phyloP scores from a whole-genome alignment of 2,797 vertebrate species.

The Arctocebus calabarensis region DNA sequence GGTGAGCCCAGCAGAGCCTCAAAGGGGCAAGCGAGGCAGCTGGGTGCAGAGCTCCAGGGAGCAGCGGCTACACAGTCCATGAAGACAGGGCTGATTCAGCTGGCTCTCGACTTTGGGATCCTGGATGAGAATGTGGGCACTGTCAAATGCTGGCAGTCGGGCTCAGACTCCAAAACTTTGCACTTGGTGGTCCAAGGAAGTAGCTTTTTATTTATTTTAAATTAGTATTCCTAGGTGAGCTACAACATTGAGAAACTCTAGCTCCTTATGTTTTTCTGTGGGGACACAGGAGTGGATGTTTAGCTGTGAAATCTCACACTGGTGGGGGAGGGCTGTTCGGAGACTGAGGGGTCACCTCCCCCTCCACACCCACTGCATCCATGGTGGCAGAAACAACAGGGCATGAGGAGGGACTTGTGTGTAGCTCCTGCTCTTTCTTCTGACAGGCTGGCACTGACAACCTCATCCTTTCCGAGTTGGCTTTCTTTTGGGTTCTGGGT shows the following conservation, averaged over 20 bases:
- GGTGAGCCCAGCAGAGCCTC: neutral
- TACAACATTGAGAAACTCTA: neutral
- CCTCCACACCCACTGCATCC: neutral
- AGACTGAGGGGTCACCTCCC: neutral
- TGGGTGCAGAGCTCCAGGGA: rapidly evolving
- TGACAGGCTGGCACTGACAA: neutral
- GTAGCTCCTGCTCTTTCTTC: neutral
- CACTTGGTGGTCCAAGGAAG: neutral
- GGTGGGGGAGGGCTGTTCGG: neutral
- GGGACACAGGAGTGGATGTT: neutral
- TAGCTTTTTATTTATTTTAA: neutral
- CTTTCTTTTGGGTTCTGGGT: neutral
- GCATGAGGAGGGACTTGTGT: no score
- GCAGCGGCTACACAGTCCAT: neutral
- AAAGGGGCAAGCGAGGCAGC: neutral
- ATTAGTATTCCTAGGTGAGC: neutral
- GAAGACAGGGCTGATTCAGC: neutral
- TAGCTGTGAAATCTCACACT: neutral
- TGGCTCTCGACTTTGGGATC: neutral
- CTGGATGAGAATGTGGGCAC: neutral
- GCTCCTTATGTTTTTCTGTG: neutral
- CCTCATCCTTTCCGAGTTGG: neutral
- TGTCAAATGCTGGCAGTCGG: neutral
- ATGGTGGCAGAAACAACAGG: neutral
- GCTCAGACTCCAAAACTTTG: no score